Evolutionary conservation across 2,888 invertebrate species (phyloP), one percentile per base, ranked within the genome.

Genomic region (Plemyria rubiginata): DNA sequence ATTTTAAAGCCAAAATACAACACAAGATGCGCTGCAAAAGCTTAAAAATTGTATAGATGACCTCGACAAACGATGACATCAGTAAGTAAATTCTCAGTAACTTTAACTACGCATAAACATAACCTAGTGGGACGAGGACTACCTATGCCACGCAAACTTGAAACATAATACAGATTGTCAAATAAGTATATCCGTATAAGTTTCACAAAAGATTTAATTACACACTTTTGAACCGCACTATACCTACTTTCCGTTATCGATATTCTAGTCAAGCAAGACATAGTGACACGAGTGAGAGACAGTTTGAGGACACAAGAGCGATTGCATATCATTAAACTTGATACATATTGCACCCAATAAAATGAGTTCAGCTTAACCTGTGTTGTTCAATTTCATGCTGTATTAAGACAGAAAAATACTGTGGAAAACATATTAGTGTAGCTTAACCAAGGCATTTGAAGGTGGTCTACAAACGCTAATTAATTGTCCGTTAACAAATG

Each of bases 301-400:
- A 67, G 74, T 76, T 73, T 76, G 70, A 68, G 66, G 71, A 75
- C 70, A 70, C 73, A 75, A 63, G 72, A 76, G 65, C 70, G 60
- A 74, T 74, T 67, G 73, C 62, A 66, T 57, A 54, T 40, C 38
- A 58, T 58, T 65, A 53, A 60, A 63, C 54, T 55, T 58, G 52
- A 63, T 60, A 60, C 52, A 15, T 40, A 22, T 36, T 53, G 11
- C 46, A 53, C 41, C 7, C 28, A 43, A 28, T 28, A 40, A 36
- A 58, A 22, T 22, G 3, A 22, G 3, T 36, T 36, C 0, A 11
- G 36, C 8, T 36, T 36, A 38, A 38, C 6, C 8, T 32, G 7
- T 3, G 11, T 32, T 32, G 11, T 11, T 38, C 36, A 38, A 11
- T 38, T 38, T 38, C 36, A 38, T 38, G 11, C 36, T 0, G 36